phyloP scores from a whole-genome alignment of 2,888 invertebrate genomes.

The Philereme vetulata region DNA sequence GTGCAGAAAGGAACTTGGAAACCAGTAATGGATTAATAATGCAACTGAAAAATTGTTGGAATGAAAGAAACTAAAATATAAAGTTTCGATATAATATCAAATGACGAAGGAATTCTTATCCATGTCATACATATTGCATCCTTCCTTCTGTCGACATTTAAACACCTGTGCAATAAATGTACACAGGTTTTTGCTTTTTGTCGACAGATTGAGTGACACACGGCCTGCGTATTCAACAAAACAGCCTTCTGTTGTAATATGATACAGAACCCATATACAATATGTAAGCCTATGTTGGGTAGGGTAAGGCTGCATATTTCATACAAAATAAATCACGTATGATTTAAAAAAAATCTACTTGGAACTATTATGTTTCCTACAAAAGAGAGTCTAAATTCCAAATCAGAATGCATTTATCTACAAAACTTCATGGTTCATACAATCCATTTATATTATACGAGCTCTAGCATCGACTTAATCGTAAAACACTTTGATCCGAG shows the following conservation, averaged over 20 bases:
- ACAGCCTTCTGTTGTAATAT: slow-evolving; percentile 16
- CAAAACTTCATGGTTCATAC: no score
- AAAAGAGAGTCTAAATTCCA: no score
- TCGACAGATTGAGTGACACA: slow-evolving; percentile 28
- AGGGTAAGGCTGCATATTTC: neutral
- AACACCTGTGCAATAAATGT: slow-evolving; percentile 19
- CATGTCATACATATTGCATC: slow-evolving; percentile 17
- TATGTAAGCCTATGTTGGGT: no score
- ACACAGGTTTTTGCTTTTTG: slow-evolving; percentile 21
- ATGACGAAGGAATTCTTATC: slow-evolving; percentile 10
- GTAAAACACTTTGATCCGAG: slow-evolving; percentile 16
- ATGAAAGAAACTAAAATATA: neutral
- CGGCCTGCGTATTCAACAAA: slow-evolving; percentile 23
- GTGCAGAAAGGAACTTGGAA: neutral
- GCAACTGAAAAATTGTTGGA: no score
- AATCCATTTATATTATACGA: no score
- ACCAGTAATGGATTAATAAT: neutral
- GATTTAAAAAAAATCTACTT: no score
- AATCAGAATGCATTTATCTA: no score
- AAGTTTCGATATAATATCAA: neutral
- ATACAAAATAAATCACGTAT: no score
- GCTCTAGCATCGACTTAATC: neutral
- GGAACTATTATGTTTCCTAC: no score
- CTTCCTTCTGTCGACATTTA: slow-evolving; percentile 14
- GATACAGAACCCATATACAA: slow-evolving; percentile 21